phyloP scores from a whole-genome alignment of 1,140 invertebrate species.

The Platyura marginata region DNA sequence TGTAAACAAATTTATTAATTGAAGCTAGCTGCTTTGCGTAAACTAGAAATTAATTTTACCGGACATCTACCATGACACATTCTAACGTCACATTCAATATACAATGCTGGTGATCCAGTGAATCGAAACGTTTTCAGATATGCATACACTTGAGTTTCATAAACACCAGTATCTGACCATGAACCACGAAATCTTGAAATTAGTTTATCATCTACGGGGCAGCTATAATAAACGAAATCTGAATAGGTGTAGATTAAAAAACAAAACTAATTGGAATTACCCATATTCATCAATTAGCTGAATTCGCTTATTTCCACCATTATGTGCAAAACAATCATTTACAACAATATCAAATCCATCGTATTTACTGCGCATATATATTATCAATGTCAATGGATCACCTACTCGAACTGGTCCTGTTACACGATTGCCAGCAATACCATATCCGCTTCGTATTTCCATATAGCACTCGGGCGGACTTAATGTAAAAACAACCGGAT shows the following conservation, averaged over 20 bases:
- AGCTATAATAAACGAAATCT: slow-evolving; percentile 31
- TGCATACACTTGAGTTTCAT: slow-evolving; percentile 82
- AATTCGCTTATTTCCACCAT: slow-evolving; percentile 78
- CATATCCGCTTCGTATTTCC: slow-evolving; percentile 82
- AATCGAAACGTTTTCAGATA: slow-evolving; percentile 93
- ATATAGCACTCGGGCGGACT: slow-evolving; percentile 88
- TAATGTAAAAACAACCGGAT: slow-evolving; percentile 83
- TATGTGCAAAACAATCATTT: slow-evolving; percentile 87
- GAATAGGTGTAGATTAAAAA: slow-evolving; percentile 6
- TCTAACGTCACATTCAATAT: slow-evolving; percentile 84
- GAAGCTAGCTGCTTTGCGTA: no score
- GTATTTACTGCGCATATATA: slow-evolving; percentile 88
- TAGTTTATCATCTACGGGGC: slow-evolving; percentile 80
- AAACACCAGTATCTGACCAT: slow-evolving; percentile 78
- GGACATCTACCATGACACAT: slow-evolving; percentile 91
- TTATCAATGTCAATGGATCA: slow-evolving; percentile 78
- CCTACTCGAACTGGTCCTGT: slow-evolving; percentile 78
- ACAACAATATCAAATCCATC: slow-evolving; percentile 93
- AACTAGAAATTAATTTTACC: no score
- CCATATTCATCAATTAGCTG: slow-evolving; percentile 85
- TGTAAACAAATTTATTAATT: slow-evolving; percentile 30
- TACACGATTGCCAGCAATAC: slow-evolving; percentile 61
- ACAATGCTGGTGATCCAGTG: slow-evolving; percentile 79
- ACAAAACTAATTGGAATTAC: slow-evolving; percentile 27
- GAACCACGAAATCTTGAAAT: slow-evolving; percentile 82